Percentiles rank a stretch among this genome's conserved stretches.
Evolutionary conservation across 2,888 invertebrate genomes (phyloP).

Genomic region (Coleophora flavipennella): DNA sequence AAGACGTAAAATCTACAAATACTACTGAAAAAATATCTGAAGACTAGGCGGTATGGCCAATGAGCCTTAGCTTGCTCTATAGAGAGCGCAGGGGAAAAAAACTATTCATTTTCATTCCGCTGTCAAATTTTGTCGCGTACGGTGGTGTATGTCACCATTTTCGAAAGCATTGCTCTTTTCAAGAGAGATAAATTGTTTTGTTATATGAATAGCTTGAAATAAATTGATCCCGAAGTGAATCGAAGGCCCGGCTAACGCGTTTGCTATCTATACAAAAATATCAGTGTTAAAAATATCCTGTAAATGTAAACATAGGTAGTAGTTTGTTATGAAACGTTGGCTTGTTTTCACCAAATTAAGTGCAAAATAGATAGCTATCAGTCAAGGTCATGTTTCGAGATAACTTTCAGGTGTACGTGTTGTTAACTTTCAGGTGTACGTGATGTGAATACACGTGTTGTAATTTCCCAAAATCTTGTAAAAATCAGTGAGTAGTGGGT

Average conservation of each 20-base stretch:
- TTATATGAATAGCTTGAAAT: no score
- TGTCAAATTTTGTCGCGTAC: no score
- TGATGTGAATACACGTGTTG: constrained; percentile 5
- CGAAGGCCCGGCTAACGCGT: no score
- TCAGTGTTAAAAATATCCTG: constrained; percentile 29
- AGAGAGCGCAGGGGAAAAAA: no score
- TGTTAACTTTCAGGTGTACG: constrained; percentile 2
- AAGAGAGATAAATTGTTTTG: not conserved
- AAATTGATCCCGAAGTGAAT: no score
- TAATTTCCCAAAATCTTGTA: not conserved
- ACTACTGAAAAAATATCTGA: no score
- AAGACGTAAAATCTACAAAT: no score
- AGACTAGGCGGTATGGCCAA: no score
- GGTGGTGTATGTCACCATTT: no score
- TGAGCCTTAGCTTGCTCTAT: no score
- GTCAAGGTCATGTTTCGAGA: constrained; percentile 19
- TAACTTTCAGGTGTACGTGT: constrained; percentile 2
- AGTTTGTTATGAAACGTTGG: constrained; percentile 28
- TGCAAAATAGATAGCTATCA: constrained; percentile 35
- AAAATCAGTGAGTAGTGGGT: not conserved
- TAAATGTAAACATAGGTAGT: constrained; percentile 24
- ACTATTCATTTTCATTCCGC: no score
- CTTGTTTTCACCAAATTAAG: constrained; percentile 19
- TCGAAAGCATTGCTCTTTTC: constrained; percentile 6
- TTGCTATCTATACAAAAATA: constrained; percentile 16